Evolutionary conservation across 2,797 vertebrate genomes (phyloP).

Genomic region (Amblyraja radiata): DNA sequence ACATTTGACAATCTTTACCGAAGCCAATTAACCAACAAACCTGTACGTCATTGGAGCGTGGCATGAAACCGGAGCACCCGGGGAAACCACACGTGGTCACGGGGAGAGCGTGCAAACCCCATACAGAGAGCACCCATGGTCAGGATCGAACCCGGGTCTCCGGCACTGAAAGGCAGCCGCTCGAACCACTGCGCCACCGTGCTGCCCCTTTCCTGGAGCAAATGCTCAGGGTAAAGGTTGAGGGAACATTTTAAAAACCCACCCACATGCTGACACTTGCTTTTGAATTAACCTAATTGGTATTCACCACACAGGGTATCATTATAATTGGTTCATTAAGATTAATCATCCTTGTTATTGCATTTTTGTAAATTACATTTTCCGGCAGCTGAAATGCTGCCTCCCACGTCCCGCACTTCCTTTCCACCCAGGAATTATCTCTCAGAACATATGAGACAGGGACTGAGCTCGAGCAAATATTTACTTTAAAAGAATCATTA

Average conservation of each 20-base stretch:
- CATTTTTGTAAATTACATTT: neutral
- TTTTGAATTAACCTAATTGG: neutral
- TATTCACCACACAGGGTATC: neutral
- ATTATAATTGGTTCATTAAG: neutral
- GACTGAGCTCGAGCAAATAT: neutral
- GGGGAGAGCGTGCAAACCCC: no score
- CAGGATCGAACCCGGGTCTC: no score
- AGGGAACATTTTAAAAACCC: neutral
- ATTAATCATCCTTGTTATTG: neutral
- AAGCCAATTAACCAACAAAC: no score
- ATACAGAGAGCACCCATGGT: no score
- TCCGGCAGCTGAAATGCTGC: neutral
- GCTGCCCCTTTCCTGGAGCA: neutral
- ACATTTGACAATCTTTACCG: no score
- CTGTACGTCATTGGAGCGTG: no score
- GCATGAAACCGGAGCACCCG: no score
- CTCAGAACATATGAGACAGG: neutral
- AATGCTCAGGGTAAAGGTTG: neutral
- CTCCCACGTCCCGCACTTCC: neutral
- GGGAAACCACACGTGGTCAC: no score
- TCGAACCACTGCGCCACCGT: no score
- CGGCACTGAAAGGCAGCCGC: no score
- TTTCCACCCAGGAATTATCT: neutral
- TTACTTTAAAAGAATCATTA: neutral
- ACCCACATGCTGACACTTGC: neutral